Evolutionary conservation across 64 coral and sea anemone genomes (phyloP).

Genomic region (Acropora yongei): DNA sequence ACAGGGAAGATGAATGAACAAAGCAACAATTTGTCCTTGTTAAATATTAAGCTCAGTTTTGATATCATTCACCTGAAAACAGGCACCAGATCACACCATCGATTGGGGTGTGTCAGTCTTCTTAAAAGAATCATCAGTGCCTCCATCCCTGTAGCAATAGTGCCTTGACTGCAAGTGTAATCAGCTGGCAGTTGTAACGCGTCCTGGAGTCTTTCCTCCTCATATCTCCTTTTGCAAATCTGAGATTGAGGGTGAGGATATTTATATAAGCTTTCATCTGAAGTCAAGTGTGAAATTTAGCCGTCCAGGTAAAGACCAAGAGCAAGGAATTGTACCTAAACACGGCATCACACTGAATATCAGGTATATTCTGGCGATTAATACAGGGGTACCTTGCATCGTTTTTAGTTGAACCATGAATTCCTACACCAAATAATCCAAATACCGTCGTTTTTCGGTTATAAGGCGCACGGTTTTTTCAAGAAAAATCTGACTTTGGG

Average conservation of each 20-base stretch:
- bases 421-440: conserved; percentile 16
- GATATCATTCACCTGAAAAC: too few relatives aligned
- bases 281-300: too few relatives aligned
- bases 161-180: not conserved
- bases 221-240: conserved; percentile 38
- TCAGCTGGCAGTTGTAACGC: conserved; percentile 15
- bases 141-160: conserved; percentile 18
- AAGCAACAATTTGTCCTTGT: too few relatives aligned
- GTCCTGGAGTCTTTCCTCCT: not conserved
- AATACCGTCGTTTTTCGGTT: conserved; percentile 15
- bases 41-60: too few relatives aligned
- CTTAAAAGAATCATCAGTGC: conserved; percentile 9
- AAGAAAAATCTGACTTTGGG: too few relatives aligned
- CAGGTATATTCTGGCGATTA: conserved; percentile 16
- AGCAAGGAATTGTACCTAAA: not conserved
- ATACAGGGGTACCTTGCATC: not conserved
- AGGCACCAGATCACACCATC: too few relatives aligned
- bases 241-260: not conserved
- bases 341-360: conserved; percentile 12
- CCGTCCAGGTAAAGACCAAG: too few relatives aligned
- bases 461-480: too few relatives aligned
- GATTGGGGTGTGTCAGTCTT: too few relatives aligned
- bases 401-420: too few relatives aligned
- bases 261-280: too few relatives aligned
- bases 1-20: too few relatives aligned